Conservation (phyloP, 2,113 vertebrate genomes). For the Elachura formosa region DNA sequence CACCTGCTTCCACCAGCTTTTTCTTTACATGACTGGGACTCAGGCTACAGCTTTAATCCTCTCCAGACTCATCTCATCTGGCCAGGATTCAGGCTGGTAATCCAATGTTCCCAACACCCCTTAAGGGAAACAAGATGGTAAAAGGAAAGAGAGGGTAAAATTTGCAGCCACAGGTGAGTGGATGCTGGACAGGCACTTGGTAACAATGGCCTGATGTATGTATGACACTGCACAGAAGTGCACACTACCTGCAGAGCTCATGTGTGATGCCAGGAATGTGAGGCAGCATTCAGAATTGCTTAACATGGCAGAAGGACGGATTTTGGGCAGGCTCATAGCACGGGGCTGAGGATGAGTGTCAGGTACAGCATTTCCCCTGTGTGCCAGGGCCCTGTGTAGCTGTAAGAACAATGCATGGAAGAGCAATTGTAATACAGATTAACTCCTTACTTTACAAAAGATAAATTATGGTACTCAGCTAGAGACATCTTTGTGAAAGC, state of each 20-base stretch:
- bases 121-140: not conserved
- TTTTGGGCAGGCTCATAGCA: not conserved
- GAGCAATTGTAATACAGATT: not conserved
- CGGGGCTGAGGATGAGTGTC: rapidly evolving
- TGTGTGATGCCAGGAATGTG: rapidly evolving
- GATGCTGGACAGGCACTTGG: not conserved
- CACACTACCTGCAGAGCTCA: not conserved
- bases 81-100: not conserved
- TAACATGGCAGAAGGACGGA: not conserved
- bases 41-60: not conserved
- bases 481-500: not conserved
- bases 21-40: not conserved
- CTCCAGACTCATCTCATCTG: not conserved
- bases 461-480: not conserved
- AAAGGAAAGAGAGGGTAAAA: not conserved
- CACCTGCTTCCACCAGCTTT: not conserved
- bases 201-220: rapidly evolving
- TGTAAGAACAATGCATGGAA: rapidly evolving
- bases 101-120: not conserved
- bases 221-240: not conserved
- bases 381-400: not conserved
- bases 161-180: not conserved
- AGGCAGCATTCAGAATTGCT: not conserved
- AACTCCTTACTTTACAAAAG: not conserved
- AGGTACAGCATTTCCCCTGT: not conserved